These are phyloP conservation scores for Archaeoteleia sp. DNA, from an alignment of 2,888 invertebrate species.

Conservation along the genomic window DNA sequence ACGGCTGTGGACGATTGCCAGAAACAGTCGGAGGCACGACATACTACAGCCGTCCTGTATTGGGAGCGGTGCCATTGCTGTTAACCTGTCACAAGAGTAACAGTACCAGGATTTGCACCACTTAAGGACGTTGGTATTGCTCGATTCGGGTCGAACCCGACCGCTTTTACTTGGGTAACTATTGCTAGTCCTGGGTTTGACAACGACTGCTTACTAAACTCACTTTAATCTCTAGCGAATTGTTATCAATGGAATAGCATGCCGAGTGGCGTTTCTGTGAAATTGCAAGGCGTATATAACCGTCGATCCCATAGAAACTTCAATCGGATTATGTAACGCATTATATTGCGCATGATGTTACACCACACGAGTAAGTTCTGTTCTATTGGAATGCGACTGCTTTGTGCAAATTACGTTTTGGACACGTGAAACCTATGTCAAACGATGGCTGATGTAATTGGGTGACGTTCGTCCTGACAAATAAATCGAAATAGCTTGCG, in stretches of 20 bases:
- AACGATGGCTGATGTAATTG: slow-evolving; percentile 41
- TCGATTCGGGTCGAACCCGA: slow-evolving; percentile 1
- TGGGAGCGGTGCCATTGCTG: slow-evolving; percentile 30
- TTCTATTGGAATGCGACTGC: slow-evolving; percentile 33
- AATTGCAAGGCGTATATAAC: slow-evolving; percentile 46
- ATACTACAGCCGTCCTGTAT: slow-evolving; percentile 23
- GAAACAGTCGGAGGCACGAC: slow-evolving; percentile 27
- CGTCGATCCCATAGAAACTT: slow-evolving; percentile 34
- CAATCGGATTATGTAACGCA: slow-evolving; percentile 35
- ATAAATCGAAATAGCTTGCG: slow-evolving; percentile 28
- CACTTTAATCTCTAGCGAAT: slow-evolving; percentile 38
- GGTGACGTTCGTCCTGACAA: slow-evolving; percentile 21
- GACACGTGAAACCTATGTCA: slow-evolving; percentile 48
- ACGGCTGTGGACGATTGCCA: slow-evolving; percentile 40
- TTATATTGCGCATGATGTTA: slow-evolving; percentile 44
- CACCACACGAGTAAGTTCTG: slow-evolving; percentile 41
- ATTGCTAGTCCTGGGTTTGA: slow-evolving; percentile 34
- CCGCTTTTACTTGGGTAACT: no score
- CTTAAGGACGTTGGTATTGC: slow-evolving; percentile 15
- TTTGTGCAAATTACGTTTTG: slow-evolving; percentile 48
- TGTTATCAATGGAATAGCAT: slow-evolving; percentile 42
- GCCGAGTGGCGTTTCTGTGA: slow-evolving; percentile 33
- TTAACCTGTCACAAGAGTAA: slow-evolving; percentile 14
- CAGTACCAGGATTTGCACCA: slow-evolving; percentile 21
- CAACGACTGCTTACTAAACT: slow-evolving; percentile 31